Evolutionary conservation across 2,888 invertebrate species (phyloP), one percentile per base, ranked within the genome.

Genomic region (Stictocephala bisonia): DNA sequence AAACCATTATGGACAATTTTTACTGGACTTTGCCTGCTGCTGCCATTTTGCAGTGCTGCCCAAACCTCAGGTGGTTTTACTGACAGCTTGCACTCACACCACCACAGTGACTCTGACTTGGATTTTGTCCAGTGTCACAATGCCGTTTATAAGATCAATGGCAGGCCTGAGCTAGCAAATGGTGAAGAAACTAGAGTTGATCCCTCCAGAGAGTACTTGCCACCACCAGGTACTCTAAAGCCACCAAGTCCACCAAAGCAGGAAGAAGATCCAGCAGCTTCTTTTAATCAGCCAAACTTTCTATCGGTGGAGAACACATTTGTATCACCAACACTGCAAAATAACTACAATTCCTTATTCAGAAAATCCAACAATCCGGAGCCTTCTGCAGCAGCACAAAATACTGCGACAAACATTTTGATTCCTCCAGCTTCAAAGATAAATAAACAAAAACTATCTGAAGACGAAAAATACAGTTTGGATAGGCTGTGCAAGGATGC

Each of bases 401-500:
- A 44, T 44, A 1, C 27, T 6, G 40, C 60, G 3, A 11, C 60
- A 9, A 64, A 64, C 13, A 44, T 18, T 1, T 22, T 64, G 3
- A 24, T 24, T 13, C 58, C 31, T 7, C 22, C 64, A 2, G 4
- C 64, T 35, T 44, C 64, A 15, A 64, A 44, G 18, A 24, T 24
- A 24, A 44, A 18, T 26, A 27, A 64, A 13, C 41, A 64, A 27
- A 64, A 64, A 26, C 64, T 44, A 9, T 64, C 64, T 44, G 44
- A 72, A 22, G 74, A 74, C 15, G 68, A 71, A 9, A 64, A 73
- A 29, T 51, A 75, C 20, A 72, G 67, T n/a, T 48, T 77, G 24
- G 76, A 77, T 20, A 29, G 73, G n/a, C 68, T 77, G 3, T 77
- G 76, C 40, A 75, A 74, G 27, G 75, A 77, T 27, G 70, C 76